Evolutionary conservation across 2,888 invertebrate species (phyloP).

Genomic region (Phyto melanocephala): DNA sequence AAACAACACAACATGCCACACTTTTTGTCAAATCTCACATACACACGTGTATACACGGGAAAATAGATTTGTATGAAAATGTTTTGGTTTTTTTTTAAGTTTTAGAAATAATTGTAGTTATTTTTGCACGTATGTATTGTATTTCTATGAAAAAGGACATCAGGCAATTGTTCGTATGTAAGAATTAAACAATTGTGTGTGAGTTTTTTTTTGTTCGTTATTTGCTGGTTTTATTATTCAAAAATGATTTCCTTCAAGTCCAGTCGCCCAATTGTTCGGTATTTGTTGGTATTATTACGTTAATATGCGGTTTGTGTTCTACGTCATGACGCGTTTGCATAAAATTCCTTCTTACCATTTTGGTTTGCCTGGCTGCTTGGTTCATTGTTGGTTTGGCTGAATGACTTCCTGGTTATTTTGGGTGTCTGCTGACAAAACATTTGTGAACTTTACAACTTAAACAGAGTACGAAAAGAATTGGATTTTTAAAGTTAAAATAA

Average conservation of each 20-base stretch:
- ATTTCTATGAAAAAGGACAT: slow-evolving; percentile 19
- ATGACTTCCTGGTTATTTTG: slow-evolving; percentile 31
- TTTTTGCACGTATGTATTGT: neutral
- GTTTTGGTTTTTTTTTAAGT: slow-evolving; percentile 37
- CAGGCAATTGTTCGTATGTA: neutral
- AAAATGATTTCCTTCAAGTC: slow-evolving; percentile 52
- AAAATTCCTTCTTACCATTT: slow-evolving; percentile 54
- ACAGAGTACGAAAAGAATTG: neutral
- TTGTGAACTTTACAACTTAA: neutral
- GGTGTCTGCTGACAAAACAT: slow-evolving; percentile 40
- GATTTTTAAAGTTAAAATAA: too few species aligned
- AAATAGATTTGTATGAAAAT: slow-evolving; percentile 52
- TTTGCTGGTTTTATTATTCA: slow-evolving; percentile 52
- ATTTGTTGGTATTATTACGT: slow-evolving; percentile 57
- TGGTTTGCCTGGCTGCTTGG: slow-evolving; percentile 25
- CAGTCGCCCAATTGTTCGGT: slow-evolving; percentile 27
- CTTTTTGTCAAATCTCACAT: slow-evolving; percentile 1
- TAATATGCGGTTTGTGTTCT: slow-evolving; percentile 63
- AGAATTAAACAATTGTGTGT: neutral
- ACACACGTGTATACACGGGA: neutral
- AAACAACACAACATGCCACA: slow-evolving; percentile 2
- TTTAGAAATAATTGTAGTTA: slow-evolving; percentile 41
- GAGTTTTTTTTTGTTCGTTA: neutral
- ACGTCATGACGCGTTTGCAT: slow-evolving; percentile 54
- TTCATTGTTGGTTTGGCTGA: slow-evolving; percentile 36